Conservation (phyloP, 2,113 vertebrate genomes). For the Equus przewalskii region DNA sequence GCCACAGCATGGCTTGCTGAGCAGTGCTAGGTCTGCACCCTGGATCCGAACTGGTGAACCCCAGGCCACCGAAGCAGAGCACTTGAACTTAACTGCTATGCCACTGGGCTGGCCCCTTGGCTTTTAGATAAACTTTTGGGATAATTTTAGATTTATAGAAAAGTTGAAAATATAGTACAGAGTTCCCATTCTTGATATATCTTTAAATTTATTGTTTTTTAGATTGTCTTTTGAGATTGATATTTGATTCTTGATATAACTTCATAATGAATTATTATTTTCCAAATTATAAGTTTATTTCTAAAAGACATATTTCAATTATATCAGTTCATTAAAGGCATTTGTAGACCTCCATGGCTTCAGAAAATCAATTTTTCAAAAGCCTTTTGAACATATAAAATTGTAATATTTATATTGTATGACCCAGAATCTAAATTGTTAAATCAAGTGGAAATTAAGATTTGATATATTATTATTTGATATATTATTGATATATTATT, state of each 20-base stretch:
- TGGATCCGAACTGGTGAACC: no score
- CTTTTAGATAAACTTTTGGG: no score
- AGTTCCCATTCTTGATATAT: not conserved
- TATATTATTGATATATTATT: not conserved
- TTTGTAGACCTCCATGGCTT: constrained; percentile 17
- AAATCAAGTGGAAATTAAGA: not conserved
- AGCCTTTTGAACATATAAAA: not conserved
- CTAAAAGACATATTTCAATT: not conserved
- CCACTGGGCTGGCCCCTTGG: no score
- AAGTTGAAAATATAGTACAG: not conserved
- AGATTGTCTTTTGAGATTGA: not conserved
- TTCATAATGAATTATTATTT: not conserved
- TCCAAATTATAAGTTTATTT: not conserved
- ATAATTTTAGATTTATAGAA: not conserved
- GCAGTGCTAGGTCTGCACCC: no score
- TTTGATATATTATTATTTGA: not conserved
- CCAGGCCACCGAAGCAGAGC: no score
- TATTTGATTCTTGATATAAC: not conserved
- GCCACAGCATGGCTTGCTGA: no score
- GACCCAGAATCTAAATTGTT: not conserved
- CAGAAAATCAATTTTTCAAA: not conserved
- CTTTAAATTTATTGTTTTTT: not conserved
- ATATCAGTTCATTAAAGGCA: not conserved
- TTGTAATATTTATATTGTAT: not conserved
- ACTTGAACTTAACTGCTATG: no score